Conservation (phyloP, 2,113 vertebrate species). For the Campylomormyrus tamandua region DNA sequence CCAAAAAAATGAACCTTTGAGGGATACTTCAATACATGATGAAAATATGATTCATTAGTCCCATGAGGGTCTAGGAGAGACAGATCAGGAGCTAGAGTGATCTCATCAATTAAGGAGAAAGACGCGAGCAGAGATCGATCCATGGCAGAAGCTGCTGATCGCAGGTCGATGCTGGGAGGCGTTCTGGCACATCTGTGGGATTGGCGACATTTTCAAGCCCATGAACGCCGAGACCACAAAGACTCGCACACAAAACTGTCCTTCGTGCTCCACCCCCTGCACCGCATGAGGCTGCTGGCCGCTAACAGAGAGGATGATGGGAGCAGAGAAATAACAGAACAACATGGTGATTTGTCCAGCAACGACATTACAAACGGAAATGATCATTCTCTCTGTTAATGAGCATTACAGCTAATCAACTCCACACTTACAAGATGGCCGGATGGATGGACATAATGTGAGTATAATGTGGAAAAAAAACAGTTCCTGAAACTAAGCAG, state of each 20-base stretch:
- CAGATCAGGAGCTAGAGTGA: not conserved
- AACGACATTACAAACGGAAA: not conserved
- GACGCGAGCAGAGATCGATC: not conserved
- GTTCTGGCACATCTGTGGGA: not conserved
- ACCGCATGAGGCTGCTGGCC: too few relatives aligned
- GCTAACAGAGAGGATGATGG: not conserved
- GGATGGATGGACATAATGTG: not conserved
- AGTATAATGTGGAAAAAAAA: not conserved
- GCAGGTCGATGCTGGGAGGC: slow-evolving; percentile 11
- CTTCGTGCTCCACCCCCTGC: not conserved
- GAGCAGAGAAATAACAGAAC: not conserved
- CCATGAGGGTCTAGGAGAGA: not conserved
- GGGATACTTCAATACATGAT: not conserved
- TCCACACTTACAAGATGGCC: not conserved
- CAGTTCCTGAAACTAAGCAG: not conserved
- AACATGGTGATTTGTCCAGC: not conserved
- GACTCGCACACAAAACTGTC: not conserved
- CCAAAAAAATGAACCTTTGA: not conserved
- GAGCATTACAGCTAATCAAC: not conserved
- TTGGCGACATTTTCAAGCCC: not conserved
- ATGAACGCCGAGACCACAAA: not conserved
- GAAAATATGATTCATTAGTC: not conserved
- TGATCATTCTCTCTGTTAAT: not conserved
- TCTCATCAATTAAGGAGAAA: not conserved
- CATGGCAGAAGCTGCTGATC: not conserved